Evolutionary conservation across 1,140 invertebrate species (phyloP).

Genomic region (Ericerus pela): DNA sequence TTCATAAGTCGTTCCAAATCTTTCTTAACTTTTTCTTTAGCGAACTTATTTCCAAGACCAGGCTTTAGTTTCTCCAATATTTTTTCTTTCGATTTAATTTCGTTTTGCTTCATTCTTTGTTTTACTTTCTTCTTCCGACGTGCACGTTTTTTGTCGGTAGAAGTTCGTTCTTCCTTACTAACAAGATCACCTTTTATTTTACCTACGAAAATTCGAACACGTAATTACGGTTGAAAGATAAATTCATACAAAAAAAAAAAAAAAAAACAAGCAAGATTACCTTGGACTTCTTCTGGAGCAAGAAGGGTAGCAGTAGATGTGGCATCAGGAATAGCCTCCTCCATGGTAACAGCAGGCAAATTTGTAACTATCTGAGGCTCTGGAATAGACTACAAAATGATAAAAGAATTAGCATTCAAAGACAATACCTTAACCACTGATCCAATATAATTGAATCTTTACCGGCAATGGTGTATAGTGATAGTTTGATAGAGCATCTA

Average conservation of each 20-base stretch:
- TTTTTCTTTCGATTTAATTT: background rate
- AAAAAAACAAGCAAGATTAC: slow-evolving; percentile 28
- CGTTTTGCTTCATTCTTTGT: background rate
- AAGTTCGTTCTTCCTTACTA: slow-evolving; percentile 60
- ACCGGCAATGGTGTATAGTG: slow-evolving; percentile 82
- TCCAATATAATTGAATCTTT: slow-evolving; percentile 20
- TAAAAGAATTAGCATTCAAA: background rate
- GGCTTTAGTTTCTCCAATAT: background rate
- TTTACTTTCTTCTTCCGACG: slow-evolving; percentile 64
- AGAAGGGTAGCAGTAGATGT: slow-evolving; percentile 69
- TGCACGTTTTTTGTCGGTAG: slow-evolving; percentile 79
- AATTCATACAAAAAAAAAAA: background rate
- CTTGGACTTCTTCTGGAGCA: slow-evolving; percentile 86
- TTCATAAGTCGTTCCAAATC: background rate
- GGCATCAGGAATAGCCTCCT: slow-evolving; percentile 84
- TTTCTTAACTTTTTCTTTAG: background rate
- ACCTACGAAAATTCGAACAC: slow-evolving; percentile 32
- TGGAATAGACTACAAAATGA: slow-evolving; percentile 44
- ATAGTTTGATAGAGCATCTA: slow-evolving; percentile 86
- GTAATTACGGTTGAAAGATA: background rate
- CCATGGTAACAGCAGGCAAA: slow-evolving; percentile 77
- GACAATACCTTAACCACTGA: background rate
- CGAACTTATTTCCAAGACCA: background rate
- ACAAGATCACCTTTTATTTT: slow-evolving; percentile 64
- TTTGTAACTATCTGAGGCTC: slow-evolving; percentile 87